Conservation (phyloP, 2,888 invertebrate species). For the Caradrina kadenii region DNA sequence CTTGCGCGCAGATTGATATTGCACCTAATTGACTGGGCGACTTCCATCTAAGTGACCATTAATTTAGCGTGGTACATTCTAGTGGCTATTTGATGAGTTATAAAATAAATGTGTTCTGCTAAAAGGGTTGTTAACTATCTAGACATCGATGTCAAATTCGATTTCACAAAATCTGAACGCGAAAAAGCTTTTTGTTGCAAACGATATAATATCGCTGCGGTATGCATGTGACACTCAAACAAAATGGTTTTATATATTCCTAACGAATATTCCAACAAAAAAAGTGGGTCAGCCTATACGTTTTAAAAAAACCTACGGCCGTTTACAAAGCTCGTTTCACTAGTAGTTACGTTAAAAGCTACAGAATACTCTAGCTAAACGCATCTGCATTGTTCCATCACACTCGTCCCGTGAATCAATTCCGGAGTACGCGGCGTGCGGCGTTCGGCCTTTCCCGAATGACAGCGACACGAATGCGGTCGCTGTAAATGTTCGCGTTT, state of each 20-base stretch:
- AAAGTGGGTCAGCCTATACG: slow-evolving; percentile 59
- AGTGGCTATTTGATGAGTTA: neutral
- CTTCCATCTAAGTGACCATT: neutral
- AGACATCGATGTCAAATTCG: slow-evolving; percentile 11
- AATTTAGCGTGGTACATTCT: neutral
- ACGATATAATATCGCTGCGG: slow-evolving; percentile 40
- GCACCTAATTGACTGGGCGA: slow-evolving; percentile 25
- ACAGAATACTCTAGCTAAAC: slow-evolving; percentile 72
- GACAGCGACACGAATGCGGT: slow-evolving; percentile 72
- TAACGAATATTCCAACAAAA: slow-evolving; percentile 45
- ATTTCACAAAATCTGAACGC: slow-evolving; percentile 14
- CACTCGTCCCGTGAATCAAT: slow-evolving; percentile 78
- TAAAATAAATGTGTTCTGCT: neutral
- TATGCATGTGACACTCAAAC: slow-evolving; percentile 40
- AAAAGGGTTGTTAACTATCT: slow-evolving; percentile 10
- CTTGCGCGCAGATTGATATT: slow-evolving; percentile 33
- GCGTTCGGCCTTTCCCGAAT: slow-evolving; percentile 59
- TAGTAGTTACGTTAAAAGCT: slow-evolving; percentile 65
- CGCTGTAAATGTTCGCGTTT: slow-evolving; percentile 71
- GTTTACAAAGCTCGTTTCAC: slow-evolving; percentile 61
- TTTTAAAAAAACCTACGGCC: slow-evolving; percentile 54
- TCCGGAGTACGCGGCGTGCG: slow-evolving; percentile 66
- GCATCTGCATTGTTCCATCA: slow-evolving; percentile 82
- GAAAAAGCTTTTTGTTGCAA: slow-evolving; percentile 49
- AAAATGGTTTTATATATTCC: slow-evolving; percentile 48